Evolutionary conservation across 2,888 invertebrate species (phyloP), one percentile per base, ranked within the genome.

Genomic region (Bedellia somnulentella): DNA sequence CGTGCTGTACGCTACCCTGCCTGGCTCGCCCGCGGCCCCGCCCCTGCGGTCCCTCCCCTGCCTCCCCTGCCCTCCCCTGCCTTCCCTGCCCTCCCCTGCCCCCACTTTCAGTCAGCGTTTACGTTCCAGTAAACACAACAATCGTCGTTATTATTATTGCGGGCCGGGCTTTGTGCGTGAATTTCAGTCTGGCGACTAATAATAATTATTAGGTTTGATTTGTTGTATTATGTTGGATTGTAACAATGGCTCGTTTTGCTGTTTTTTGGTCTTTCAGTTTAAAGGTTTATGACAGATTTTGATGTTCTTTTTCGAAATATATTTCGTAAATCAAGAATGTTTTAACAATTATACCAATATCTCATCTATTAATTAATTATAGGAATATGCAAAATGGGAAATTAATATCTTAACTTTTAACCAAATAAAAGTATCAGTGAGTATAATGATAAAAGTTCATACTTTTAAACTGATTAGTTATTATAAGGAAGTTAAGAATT

Each of bases 71-170:
- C 34, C 18, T 32, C 36, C 33, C 37, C 36, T 18, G 21, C 30
- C 24, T 43, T 35, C 21, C 35, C 35, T 45, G 35, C 40, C 34
- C 31, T 32, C 37, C 31, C 36, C 41, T 12, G 13, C 42, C 44
- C 45, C 27, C 43, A 45, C 43, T 51, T 47, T 42, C 42, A 43
- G 44, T 45, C 47, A 54, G 47, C 63, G 67, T 70, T 73, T 66
- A 71, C 73, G 75, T 71, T 66, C 66, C 73, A 71, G 64, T 73
- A 71, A 75, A 73, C 75, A 73, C 71, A 75, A 75, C 75, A 75
- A 71, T 71, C 70, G 73, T 66, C 70, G 70, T 75, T 75, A 75
- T 75, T 75, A 75, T 75, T 70, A 62, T 67, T 71, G 71, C 59
- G 71, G 75, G 63, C 61, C 71, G 64, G 61, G 70, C 73, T 75